These are phyloP conservation scores for Drosophila anomelani DNA, from an alignment of 2,888 invertebrate species.

Conservation along the genomic window DNA sequence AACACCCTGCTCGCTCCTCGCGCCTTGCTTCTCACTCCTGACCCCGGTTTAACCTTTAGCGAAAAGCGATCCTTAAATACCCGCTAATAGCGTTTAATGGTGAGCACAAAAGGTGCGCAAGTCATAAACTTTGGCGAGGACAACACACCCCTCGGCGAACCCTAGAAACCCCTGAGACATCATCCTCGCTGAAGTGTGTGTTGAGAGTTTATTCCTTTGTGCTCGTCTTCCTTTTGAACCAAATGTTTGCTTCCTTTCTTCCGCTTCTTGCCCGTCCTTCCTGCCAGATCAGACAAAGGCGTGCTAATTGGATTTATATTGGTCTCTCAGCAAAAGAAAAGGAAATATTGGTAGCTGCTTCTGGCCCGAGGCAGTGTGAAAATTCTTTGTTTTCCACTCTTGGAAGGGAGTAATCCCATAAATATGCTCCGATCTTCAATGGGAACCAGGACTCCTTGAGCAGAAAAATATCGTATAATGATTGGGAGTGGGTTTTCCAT, in stretches of 20 bases:
- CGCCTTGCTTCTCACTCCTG: background rate
- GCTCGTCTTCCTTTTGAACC: constrained; percentile 45
- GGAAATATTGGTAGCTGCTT: constrained; percentile 48
- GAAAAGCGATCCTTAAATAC: constrained; percentile 73
- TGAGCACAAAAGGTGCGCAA: constrained; percentile 76
- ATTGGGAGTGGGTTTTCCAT: background rate
- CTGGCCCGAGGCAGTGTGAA: constrained; percentile 56
- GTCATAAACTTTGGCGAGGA: constrained; percentile 69
- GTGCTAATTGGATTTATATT: constrained; percentile 80
- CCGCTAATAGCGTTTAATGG: constrained; percentile 80
- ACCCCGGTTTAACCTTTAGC: constrained; percentile 35
- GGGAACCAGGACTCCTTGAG: background rate
- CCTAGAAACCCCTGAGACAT: constrained; percentile 36
- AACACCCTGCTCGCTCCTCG: constrained; percentile 48
- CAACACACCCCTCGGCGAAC: constrained; percentile 19
- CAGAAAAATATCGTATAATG: background rate
- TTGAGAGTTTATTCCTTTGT: constrained; percentile 58
- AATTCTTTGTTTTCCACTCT: constrained; percentile 32
- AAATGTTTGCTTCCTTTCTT: constrained; percentile 40
- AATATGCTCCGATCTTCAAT: constrained; percentile 9
- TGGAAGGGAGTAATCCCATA: constrained; percentile 18
- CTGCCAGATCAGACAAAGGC: constrained; percentile 65
- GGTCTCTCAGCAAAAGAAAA: constrained; percentile 30
- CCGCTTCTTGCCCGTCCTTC: constrained; percentile 13
- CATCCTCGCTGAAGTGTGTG: constrained; percentile 39